Evolutionary conservation across 2,888 invertebrate genomes (phyloP), one percentile per base, ranked within the genome.

Genomic region (Chrysomela aeneicollis): DNA sequence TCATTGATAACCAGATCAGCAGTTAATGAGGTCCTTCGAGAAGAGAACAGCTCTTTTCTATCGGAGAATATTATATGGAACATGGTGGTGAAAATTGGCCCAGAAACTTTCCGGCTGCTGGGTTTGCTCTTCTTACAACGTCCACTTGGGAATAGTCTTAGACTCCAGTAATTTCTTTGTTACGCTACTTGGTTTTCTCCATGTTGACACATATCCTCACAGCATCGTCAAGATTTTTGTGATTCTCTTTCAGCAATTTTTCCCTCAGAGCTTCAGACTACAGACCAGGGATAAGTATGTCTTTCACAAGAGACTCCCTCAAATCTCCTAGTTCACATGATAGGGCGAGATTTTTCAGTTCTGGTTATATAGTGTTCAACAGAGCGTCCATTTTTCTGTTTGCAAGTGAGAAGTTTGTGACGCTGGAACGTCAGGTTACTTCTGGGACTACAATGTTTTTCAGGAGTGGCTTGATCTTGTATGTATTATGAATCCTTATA

Each of bases 151-250:
- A 9, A 10, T 35, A 2, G 10, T 35, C 12, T n/a, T 19, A 35
- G 17, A 35, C 17, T 15, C 15, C 46, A 22, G 8, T 3, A 10
- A 9, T 57, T 21, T 55, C 42, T 35, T n/a, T 10, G 6, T n/a
- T 63, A 5, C 55, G 19, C 50, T 60, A 60, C 52, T 53, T 59
- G 0, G 64, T 66, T 1, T 51, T 30, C 32, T 72, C 70, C 18
- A 63, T 61, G 12, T 57, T 66, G 8, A 65, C 37, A 53, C 70
- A 71, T 8, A 62, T 59, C 18, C 60, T 64, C n/a, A 73, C 46
- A 17, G 68, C 67, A 37, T 66, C 67, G 6, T 66, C 66, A 5
- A 73, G 47, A 0, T 66, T 12, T n/a, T 55, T 1, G 35, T 30
- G 10, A 59, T 59, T 12, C 32, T 64, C 49, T 22, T 59, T 53